Evolutionary conservation across 1,140 invertebrate species (phyloP).

Genomic region (Drosophila bipectinata): DNA sequence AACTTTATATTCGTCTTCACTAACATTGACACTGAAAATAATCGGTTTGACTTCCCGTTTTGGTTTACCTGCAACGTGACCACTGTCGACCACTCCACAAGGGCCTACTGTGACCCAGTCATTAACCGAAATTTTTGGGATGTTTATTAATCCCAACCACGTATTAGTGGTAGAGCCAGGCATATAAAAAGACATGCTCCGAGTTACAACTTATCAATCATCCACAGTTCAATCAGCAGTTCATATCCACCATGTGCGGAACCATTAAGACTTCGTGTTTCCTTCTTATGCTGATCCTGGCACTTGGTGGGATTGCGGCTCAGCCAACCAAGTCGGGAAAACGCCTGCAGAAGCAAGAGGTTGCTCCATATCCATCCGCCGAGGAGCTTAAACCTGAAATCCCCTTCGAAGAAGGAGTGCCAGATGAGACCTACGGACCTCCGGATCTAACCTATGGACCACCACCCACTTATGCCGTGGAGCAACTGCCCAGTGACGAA

Average conservation of each 20-base stretch:
- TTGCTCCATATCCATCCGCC: constrained; percentile 46
- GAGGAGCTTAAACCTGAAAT: constrained; percentile 47
- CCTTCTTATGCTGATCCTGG: constrained; percentile 20
- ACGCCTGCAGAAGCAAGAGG: constrained; percentile 17
- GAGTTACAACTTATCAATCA: constrained; percentile 30
- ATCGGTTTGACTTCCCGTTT: constrained; percentile 30
- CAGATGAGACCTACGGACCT: constrained; percentile 52
- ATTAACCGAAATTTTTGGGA: constrained; percentile 8
- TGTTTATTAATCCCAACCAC: constrained; percentile 25
- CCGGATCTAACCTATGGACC: constrained; percentile 50
- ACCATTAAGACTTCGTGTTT: constrained; percentile 9
- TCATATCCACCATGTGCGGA: constrained; percentile 24
- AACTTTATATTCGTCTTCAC: neutral
- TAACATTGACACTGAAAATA: constrained; percentile 54
- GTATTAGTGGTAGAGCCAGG: constrained; percentile 3
- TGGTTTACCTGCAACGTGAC: constrained; percentile 39
- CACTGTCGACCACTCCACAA: constrained; percentile 15
- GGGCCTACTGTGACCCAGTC: constrained; percentile 18
- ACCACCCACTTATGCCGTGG: constrained; percentile 51
- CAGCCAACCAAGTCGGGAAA: constrained; percentile 12
- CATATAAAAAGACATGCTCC: constrained; percentile 40
- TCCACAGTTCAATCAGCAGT: constrained; percentile 3
- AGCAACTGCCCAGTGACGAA: constrained; percentile 43
- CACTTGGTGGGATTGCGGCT: constrained; percentile 11
- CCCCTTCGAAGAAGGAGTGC: constrained; percentile 51